Evolutionary conservation across 2,113 vertebrate species (phyloP).

Genomic region (Natator depressus): DNA sequence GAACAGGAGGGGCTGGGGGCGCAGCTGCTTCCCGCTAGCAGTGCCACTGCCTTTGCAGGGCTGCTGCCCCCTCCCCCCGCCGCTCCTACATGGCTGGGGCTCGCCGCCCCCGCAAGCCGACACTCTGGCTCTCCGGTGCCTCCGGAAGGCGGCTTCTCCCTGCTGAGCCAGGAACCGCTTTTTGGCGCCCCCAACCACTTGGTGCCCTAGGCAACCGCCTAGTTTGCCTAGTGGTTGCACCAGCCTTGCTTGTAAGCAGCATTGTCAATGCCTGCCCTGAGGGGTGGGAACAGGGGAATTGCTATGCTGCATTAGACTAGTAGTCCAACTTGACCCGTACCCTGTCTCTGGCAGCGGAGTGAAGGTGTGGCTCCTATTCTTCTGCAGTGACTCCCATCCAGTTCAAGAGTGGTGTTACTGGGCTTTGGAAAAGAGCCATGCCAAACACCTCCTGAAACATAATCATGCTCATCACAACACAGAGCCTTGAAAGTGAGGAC

Average conservation of each 20-base stretch:
- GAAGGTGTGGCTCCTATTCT: neutral
- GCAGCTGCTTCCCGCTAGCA: too few species aligned
- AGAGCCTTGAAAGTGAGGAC: neutral
- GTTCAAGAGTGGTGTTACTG: neutral
- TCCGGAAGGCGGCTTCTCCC: too few species aligned
- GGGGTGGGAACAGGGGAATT: constrained; percentile 5
- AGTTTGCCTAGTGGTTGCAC: too few species aligned
- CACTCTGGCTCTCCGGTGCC: too few species aligned
- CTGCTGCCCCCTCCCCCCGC: too few species aligned
- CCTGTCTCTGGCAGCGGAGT: neutral
- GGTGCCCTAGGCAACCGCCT: too few species aligned
- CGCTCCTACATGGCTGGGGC: too few species aligned
- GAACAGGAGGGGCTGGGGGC: too few species aligned
- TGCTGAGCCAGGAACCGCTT: too few species aligned
- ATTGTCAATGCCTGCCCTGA: neutral
- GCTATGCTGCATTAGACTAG: neutral
- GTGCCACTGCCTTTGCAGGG: too few species aligned
- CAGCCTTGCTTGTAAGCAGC: neutral
- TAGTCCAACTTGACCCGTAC: neutral
- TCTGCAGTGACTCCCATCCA: neutral
- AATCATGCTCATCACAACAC: neutral
- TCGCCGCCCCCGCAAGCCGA: too few species aligned
- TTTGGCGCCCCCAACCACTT: too few species aligned
- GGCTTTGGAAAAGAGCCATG: neutral
- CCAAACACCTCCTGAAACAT: neutral